phyloP scores from a whole-genome alignment of 2,888 invertebrate species.

The Podotricha telesiphe region DNA sequence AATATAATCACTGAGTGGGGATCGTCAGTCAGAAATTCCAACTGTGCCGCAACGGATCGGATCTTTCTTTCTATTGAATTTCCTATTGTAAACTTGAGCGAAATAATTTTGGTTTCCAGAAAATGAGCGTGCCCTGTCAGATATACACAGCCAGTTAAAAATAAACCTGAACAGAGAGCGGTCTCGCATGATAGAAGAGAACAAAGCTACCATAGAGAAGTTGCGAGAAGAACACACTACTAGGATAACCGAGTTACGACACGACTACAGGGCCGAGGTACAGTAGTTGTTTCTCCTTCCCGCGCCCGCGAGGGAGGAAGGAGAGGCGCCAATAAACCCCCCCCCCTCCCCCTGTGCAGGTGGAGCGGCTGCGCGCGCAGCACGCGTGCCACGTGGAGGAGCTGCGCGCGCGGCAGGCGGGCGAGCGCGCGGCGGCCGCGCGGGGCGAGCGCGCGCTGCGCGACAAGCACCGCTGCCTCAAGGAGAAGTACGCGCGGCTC shows the following conservation, averaged over 20 bases:
- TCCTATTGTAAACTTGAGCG: no score
- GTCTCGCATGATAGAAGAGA: slow-evolving; percentile 79
- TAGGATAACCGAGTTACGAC: slow-evolving; percentile 84
- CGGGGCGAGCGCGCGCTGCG: slow-evolving; percentile 85
- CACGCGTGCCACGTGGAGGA: slow-evolving; percentile 87
- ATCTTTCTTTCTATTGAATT: no score
- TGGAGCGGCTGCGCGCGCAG: slow-evolving; percentile 86
- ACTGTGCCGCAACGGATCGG: no score
- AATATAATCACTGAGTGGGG: no score
- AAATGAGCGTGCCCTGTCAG: slow-evolving; percentile 69
- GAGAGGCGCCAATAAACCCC: no score
- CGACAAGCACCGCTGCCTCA: slow-evolving; percentile 91
- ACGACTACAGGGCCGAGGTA: slow-evolving; percentile 87
- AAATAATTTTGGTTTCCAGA: slow-evolving; percentile 55
- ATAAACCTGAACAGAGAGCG: slow-evolving; percentile 73
- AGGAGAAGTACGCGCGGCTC: slow-evolving; percentile 91
- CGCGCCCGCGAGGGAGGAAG: no score
- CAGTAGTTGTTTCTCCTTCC: no score
- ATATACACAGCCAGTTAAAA: slow-evolving; percentile 71
- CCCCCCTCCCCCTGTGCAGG: no score
- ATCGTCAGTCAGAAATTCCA: no score
- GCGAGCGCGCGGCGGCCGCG: slow-evolving; percentile 79
- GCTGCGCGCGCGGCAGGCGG: slow-evolving; percentile 80
- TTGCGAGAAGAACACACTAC: slow-evolving; percentile 84
- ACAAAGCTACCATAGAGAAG: slow-evolving; percentile 80